Evolutionary conservation across 2,113 vertebrate species (phyloP).

Genomic region (Brienomyrus brachyistius): DNA sequence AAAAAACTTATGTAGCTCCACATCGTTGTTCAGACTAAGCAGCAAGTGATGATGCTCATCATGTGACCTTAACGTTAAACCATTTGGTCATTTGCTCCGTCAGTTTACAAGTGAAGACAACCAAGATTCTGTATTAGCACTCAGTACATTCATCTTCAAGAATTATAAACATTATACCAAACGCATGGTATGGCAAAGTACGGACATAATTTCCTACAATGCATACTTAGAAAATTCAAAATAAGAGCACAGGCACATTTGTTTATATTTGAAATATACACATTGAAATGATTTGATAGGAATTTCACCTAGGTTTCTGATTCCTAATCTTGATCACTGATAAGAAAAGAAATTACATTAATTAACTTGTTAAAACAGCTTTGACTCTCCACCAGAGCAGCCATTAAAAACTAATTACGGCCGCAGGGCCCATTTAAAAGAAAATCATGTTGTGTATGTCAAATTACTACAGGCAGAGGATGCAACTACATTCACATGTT

Average conservation of each 20-base stretch:
- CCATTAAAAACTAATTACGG: conserved; percentile 18
- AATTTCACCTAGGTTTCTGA: neutral
- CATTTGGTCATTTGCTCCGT: neutral
- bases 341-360: conserved; percentile 9
- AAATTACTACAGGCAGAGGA: neutral
- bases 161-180: neutral
- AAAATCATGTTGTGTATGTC: neutral
- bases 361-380: conserved; percentile 17
- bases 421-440: neutral
- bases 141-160: neutral
- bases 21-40: neutral
- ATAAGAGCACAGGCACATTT: neutral
- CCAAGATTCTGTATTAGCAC: neutral
- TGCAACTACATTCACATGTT: conserved; percentile 10
- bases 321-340: neutral
- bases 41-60: neutral
- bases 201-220: neutral
- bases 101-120: neutral
- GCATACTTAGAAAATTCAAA: neutral
- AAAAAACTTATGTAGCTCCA: neutral
- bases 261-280: neutral
- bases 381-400: neutral
- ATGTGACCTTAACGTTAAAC: neutral
- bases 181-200: neutral
- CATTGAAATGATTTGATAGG: neutral